phyloP scores from a whole-genome alignment of 2,888 invertebrate species.

The Rutpela maculata region DNA sequence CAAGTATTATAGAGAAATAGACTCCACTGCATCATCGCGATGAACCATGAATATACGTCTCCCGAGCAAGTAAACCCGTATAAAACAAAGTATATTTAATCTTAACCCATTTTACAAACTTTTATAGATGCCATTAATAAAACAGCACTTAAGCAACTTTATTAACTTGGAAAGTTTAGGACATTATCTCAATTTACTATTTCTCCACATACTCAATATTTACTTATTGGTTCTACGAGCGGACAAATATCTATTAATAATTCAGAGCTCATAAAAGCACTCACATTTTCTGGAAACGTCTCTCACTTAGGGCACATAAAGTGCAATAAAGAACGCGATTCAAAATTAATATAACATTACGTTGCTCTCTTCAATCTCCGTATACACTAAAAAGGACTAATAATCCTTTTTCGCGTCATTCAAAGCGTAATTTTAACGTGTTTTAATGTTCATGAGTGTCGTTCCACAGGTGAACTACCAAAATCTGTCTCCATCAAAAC shows the following conservation, averaged over 20 bases:
- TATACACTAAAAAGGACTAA: constrained; percentile 21
- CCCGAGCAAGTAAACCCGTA: too few relatives aligned
- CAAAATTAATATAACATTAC: constrained; percentile 27
- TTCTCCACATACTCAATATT: constrained; percentile 17
- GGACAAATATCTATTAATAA: constrained; percentile 26
- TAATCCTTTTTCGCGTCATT: constrained; percentile 12
- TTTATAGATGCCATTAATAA: constrained; percentile 29
- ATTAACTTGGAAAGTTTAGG: constrained; percentile 16
- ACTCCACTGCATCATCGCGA: too few relatives aligned
- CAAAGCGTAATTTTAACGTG: neutral
- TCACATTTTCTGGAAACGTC: constrained; percentile 18
- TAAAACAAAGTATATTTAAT: constrained; percentile 13
- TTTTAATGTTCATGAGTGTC: constrained; percentile 27
- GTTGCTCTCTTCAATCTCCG: constrained; percentile 22
- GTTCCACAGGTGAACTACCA: constrained; percentile 27
- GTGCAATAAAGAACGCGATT: constrained; percentile 24
- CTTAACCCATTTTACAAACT: constrained; percentile 14
- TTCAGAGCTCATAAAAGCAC: constrained; percentile 23
- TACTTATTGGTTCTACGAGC: constrained; percentile 4
- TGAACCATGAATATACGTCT: too few relatives aligned
- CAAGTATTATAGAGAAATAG: too few relatives aligned
- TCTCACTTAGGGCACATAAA: constrained; percentile 17
- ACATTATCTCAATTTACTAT: constrained; percentile 24
- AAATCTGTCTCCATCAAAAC: constrained; percentile 32
- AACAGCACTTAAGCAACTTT: constrained; percentile 9